Percentiles rank a stretch among this genome's conserved stretches.
These are phyloP conservation scores for Charaxes varanes DNA, from an alignment of 1,140 invertebrate genomes.

Conservation along the genomic window DNA sequence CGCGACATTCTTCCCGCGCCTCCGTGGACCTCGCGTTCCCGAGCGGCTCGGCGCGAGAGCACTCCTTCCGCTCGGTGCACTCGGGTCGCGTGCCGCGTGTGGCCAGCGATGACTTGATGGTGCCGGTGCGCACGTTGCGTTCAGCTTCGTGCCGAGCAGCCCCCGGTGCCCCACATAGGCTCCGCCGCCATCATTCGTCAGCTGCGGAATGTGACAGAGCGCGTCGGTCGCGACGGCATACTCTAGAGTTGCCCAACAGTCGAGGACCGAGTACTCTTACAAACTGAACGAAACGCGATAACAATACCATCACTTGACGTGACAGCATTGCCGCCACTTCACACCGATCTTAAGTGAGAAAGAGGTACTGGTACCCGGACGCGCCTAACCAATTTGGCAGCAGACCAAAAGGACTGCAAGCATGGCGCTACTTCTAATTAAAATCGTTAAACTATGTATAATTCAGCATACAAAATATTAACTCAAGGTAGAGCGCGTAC, in stretches of 20 bases:
- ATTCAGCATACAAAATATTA: no score
- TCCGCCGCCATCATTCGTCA: constrained; percentile 59
- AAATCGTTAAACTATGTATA: no score
- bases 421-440: no score
- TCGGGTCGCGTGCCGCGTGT: constrained; percentile 57
- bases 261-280: constrained; percentile 59
- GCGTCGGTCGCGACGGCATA: constrained; percentile 54
- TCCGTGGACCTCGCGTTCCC: constrained; percentile 61
- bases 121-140: constrained; percentile 60
- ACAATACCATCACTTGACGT: no score
- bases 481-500: no score
- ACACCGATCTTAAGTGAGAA: no score
- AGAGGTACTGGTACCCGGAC: no score
- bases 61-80: constrained; percentile 61
- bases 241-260: constrained; percentile 52
- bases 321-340: no score
- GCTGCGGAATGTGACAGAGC: constrained; percentile 64
- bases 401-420: no score
- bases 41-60: constrained; percentile 52
- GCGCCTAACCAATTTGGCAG: no score
- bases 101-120: constrained; percentile 62
- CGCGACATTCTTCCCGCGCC: constrained; percentile 63
- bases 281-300: no score
- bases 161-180: constrained; percentile 54
- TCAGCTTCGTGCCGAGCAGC: constrained; percentile 60